A percentile compares a stretch with the other conserved stretches of the same genome.
Evolutionary conservation across 2,113 vertebrate species (phyloP).

Genomic region (Himantopus leucocephalus): DNA sequence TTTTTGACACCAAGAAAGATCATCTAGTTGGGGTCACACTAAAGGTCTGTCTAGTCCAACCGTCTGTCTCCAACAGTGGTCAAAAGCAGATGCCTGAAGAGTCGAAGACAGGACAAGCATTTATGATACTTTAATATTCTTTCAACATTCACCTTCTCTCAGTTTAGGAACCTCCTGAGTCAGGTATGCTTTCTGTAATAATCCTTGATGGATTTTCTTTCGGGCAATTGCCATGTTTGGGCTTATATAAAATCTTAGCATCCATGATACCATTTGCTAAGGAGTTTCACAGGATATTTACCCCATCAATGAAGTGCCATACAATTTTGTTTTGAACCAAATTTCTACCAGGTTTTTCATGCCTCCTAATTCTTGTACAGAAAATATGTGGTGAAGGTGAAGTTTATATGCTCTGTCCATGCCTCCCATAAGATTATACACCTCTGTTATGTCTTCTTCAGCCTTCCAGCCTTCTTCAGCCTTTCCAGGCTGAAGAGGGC

Average conservation of each 20-base stretch:
- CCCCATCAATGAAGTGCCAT: not conserved
- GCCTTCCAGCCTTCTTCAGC: not conserved
- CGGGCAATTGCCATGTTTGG: not conserved
- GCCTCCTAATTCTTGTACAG: not conserved
- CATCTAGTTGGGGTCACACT: not conserved
- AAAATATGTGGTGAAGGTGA: not conserved
- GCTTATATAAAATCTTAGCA: not conserved
- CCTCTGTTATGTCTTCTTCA: not conserved
- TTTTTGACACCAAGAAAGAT: not conserved
- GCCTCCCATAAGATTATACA: not conserved
- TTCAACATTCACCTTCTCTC: not conserved
- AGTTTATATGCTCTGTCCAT: not conserved
- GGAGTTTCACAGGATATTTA: not conserved
- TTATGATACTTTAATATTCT: not conserved
- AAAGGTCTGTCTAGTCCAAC: not conserved
- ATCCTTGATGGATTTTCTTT: not conserved
- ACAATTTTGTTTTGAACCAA: not conserved
- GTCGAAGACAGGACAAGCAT: not conserved
- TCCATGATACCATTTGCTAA: not conserved
- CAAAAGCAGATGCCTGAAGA: not conserved
- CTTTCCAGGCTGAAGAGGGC: not conserved
- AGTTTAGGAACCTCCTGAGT: not conserved
- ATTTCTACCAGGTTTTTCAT: not conserved
- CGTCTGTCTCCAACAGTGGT: not conserved
- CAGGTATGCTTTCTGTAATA: not conserved